A percentile compares a stretch with the other conserved stretches of the same genome.
phyloP scores from a whole-genome alignment of 2,113 vertebrate species.

The Pollimyrus isidori region DNA sequence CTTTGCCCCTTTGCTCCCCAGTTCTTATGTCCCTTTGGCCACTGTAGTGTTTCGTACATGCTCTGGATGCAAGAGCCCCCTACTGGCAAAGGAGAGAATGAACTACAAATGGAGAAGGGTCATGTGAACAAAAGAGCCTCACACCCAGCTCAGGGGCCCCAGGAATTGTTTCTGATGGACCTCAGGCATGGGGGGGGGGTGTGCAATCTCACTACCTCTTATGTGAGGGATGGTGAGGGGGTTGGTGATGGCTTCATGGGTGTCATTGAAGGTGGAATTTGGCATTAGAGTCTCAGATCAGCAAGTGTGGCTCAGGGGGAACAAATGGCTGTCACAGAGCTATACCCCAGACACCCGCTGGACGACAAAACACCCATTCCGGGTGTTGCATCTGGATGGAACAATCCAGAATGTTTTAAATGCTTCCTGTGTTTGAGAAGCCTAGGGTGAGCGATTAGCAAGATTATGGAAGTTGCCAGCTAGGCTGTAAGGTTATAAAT shows the following conservation, averaged over 20 bases:
- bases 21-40: not conserved
- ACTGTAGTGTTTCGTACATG: not conserved
- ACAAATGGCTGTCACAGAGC: not conserved
- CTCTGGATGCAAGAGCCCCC: not conserved
- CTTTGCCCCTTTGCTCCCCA: not conserved
- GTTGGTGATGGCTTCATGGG: not conserved
- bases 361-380: not conserved
- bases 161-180: not conserved
- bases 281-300: not conserved
- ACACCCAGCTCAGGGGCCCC: not conserved
- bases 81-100: not conserved
- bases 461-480: not conserved
- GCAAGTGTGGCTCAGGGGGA: not conserved
- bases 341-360: not conserved
- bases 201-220: not conserved
- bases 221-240: not conserved
- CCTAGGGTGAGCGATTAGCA: not conserved
- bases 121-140: not conserved
- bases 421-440: not conserved
- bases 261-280: not conserved
- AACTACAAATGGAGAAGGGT: not conserved
- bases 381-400: not conserved
- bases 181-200: not conserved
- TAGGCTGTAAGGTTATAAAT: not conserved
- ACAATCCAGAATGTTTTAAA: not conserved